Evolutionary conservation across 2,113 vertebrate genomes (phyloP).

Genomic region (Nestor notabilis): DNA sequence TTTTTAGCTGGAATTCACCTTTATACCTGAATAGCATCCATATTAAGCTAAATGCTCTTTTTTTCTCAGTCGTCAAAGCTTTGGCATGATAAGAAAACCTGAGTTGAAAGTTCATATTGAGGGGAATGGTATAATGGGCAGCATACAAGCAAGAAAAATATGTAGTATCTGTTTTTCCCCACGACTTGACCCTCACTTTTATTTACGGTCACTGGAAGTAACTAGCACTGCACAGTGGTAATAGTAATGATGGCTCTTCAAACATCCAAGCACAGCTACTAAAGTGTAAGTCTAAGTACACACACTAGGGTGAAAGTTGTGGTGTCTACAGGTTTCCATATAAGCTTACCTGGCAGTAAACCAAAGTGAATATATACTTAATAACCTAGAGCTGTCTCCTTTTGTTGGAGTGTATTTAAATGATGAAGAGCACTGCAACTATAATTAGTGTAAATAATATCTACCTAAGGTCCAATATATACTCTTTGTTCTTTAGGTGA

Average conservation of each 20-base stretch:
- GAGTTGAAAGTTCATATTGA: constrained; percentile 28
- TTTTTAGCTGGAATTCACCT: constrained; percentile 19
- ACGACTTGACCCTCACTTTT: neutral
- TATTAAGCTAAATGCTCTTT: neutral
- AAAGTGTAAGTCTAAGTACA: neutral
- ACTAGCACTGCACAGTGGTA: constrained; percentile 25
- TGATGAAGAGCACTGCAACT: neutral
- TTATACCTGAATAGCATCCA: neutral
- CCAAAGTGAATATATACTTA: neutral
- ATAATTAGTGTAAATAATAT: neutral
- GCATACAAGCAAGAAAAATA: neutral
- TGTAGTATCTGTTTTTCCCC: neutral
- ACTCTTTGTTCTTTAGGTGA: neutral
- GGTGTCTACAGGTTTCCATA: neutral
- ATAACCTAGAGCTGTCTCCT: neutral
- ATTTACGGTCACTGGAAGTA: constrained; percentile 1
- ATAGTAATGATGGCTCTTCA: neutral
- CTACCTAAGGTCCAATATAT: neutral
- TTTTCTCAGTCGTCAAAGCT: neutral
- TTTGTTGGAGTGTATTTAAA: neutral
- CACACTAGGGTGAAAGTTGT: neutral
- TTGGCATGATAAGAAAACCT: neutral
- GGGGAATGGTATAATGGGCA: neutral
- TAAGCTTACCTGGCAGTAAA: neutral
- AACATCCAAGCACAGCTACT: neutral